These are phyloP conservation scores for Antigone vipio DNA, from an alignment of 2,113 vertebrate species.

Conservation along the genomic window DNA sequence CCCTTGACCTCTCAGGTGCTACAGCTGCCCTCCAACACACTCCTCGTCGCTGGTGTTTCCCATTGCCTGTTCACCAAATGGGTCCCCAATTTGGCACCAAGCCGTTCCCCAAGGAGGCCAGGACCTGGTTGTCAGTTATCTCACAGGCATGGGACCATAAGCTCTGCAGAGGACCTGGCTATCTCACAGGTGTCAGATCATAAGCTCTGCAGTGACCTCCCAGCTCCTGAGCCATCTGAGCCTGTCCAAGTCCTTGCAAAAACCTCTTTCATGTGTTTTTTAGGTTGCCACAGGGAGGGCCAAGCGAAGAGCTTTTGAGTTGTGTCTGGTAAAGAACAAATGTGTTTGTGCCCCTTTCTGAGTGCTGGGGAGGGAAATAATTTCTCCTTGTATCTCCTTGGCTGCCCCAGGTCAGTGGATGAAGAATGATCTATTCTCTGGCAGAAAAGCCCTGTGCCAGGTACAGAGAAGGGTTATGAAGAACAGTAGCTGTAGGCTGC, in stretches of 20 bases:
- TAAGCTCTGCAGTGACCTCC: neutral
- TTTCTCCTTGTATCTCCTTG: neutral
- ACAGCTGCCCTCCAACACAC: neutral
- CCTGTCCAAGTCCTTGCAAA: neutral
- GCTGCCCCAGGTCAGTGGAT: rapidly evolving
- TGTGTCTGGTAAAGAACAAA: neutral
- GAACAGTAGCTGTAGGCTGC: neutral
- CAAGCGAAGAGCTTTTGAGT: neutral
- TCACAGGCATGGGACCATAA: neutral
- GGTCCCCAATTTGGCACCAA: neutral
- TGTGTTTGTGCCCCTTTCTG: neutral
- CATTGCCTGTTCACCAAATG: neutral
- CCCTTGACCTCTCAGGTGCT: neutral
- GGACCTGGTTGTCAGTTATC: neutral
- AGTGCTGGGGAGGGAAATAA: neutral
- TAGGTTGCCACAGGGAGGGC: neutral
- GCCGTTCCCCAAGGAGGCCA: neutral
- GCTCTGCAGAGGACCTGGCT: neutral
- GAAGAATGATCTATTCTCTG: neutral
- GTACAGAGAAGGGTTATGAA: neutral
- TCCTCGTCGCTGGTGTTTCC: rapidly evolving
- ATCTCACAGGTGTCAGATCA: neutral
- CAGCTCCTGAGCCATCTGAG: no score
- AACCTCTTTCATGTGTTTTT: neutral
- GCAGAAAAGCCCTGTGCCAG: neutral